Evolutionary conservation across 2,888 invertebrate genomes (phyloP).

Genomic region (Tachina lurida): DNA sequence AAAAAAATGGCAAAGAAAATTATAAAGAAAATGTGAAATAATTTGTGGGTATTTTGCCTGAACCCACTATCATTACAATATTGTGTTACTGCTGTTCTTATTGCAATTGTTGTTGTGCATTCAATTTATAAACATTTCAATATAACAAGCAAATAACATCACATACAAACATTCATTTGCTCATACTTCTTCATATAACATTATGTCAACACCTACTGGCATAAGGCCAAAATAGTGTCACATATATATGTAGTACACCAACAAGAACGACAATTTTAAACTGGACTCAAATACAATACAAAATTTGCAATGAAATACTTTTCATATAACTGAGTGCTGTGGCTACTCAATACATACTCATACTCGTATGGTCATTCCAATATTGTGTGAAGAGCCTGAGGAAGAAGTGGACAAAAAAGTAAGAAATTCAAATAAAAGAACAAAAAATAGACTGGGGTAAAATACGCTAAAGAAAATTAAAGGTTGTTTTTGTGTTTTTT

Average conservation of each 20-base stretch:
- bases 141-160: conserved; percentile 21
- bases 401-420: neutral
- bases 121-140: conserved; percentile 57
- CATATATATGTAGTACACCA: conserved; percentile 38
- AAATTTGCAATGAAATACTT: conserved; percentile 36
- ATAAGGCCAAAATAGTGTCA: conserved; percentile 71
- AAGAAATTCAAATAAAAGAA: neutral
- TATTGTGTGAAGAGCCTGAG: neutral
- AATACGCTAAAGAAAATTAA: conserved; percentile 29
- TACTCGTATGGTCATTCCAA: conserved; percentile 14
- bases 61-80: conserved; percentile 28
- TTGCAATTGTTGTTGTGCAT: conserved; percentile 27
- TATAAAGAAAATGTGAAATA: conserved; percentile 51
- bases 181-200: conserved; percentile 40
- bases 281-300: conserved; percentile 47
- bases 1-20: conserved; percentile 4
- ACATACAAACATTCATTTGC: conserved; percentile 14
- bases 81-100: neutral
- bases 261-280: conserved; percentile 28
- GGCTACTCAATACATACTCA: neutral
- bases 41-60: conserved; percentile 44
- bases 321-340: neutral
- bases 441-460: conserved; percentile 15
- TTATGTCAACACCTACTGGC: conserved; percentile 71
- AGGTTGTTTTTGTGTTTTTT: conserved; percentile 32